phyloP scores from a whole-genome alignment of 30 jellyfish, hydroid and myxozoan species.

The Aurelia sp. region DNA sequence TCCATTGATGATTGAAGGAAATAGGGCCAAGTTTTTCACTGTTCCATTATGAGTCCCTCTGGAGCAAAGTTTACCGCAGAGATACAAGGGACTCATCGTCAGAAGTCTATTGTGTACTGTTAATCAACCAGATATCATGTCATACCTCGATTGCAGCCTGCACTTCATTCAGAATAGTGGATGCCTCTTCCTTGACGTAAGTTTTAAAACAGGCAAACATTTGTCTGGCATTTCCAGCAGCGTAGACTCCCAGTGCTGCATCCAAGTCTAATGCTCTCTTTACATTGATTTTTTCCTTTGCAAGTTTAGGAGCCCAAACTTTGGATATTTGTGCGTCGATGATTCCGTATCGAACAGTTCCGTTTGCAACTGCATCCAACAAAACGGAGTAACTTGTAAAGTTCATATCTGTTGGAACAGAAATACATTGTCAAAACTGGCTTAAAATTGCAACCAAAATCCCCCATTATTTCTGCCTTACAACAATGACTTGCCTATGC shows the following conservation, averaged over 20 bases:
- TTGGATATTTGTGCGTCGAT: constrained; percentile 27
- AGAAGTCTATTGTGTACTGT: too few species aligned
- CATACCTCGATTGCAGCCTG: constrained; percentile 30
- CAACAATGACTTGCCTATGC: too few species aligned
- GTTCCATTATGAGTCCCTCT: too few species aligned
- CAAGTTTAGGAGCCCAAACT: constrained; percentile 58
- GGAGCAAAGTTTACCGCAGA: too few species aligned
- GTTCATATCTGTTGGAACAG: constrained; percentile 36
- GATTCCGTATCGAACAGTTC: constrained; percentile 45
- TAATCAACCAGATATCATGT: too few species aligned
- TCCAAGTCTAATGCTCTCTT: constrained; percentile 19
- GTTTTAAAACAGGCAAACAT: constrained; percentile 42
- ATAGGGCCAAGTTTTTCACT: too few species aligned
- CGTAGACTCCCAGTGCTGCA: constrained; percentile 53
- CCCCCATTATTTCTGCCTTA: too few species aligned
- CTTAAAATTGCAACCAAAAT: neutral
- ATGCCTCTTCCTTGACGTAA: constrained; percentile 51
- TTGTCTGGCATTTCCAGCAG: constrained; percentile 56
- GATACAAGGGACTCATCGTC: too few species aligned
- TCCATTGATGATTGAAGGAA: too few species aligned
- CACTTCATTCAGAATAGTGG: constrained; percentile 20
- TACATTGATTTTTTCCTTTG: constrained; percentile 27
- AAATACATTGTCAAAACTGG: neutral
- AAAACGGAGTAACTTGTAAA: constrained; percentile 31
- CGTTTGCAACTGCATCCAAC: constrained; percentile 59